These are phyloP conservation scores for Podarcis muralis DNA, from an alignment of 2,113 vertebrate genomes.

Conservation along the genomic window DNA sequence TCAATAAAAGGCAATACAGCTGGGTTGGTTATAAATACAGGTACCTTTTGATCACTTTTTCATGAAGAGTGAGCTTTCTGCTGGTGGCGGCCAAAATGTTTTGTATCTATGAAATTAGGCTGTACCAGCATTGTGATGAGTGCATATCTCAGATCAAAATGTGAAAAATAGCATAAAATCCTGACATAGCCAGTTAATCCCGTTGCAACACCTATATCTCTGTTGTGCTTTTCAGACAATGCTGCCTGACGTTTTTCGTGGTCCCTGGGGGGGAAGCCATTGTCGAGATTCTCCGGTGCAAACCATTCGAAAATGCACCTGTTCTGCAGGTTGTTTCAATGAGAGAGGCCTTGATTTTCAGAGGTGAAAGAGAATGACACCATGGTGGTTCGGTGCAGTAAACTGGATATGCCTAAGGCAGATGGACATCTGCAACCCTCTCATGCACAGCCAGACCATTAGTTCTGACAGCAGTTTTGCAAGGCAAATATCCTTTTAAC, in stretches of 20 bases:
- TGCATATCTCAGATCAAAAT: not conserved
- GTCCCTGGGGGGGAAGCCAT: constrained; percentile 90
- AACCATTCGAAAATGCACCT: constrained; percentile 88
- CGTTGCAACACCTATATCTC: not conserved
- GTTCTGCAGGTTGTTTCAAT: constrained; percentile 81
- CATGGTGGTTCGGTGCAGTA: not conserved
- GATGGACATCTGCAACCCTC: not conserved
- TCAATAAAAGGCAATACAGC: not conserved
- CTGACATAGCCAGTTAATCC: too few relatives aligned
- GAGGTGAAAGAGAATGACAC: not conserved
- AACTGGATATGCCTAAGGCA: not conserved
- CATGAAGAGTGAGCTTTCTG: not conserved
- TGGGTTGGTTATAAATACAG: not conserved
- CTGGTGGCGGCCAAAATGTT: not conserved
- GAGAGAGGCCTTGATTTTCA: not conserved
- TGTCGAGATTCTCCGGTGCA: constrained; percentile 96
- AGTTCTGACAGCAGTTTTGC: not conserved
- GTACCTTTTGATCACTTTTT: not conserved
- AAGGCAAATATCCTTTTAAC: not conserved
- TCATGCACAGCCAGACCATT: not conserved
- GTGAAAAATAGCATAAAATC: not conserved
- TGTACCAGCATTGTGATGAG: not conserved
- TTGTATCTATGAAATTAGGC: not conserved
- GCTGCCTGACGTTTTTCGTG: constrained; percentile 95
- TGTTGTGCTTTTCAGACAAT: constrained; percentile 84